These are phyloP conservation scores for Harlomillsia oculata DNA, from an alignment of 1,140 invertebrate genomes.

Conservation along the genomic window DNA sequence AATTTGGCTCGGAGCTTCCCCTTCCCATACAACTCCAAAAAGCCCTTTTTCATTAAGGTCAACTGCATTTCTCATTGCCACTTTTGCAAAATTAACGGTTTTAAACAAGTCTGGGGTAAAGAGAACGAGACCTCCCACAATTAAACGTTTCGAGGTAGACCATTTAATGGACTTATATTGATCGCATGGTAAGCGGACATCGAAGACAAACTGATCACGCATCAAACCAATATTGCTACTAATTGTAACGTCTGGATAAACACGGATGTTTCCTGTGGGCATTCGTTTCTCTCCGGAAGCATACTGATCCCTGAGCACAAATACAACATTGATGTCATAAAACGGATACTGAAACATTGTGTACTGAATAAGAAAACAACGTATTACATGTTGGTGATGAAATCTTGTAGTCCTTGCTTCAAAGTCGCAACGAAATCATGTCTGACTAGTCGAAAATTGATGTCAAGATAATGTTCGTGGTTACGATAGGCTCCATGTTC, in stretches of 20 bases:
- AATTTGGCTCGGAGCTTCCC: not conserved
- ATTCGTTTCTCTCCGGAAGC: constrained; percentile 13
- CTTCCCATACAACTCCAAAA: constrained; percentile 23
- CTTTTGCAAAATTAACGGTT: constrained; percentile 15
- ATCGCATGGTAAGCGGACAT: constrained; percentile 13
- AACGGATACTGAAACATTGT: not conserved
- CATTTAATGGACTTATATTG: constrained; percentile 22
- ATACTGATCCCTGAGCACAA: constrained; percentile 16
- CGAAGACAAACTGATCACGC: constrained; percentile 17
- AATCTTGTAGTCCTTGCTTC: constrained; percentile 22
- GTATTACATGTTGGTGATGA: constrained; percentile 9
- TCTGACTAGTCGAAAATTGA: constrained; percentile 61
- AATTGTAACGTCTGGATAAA: constrained; percentile 23
- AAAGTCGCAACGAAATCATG: constrained; percentile 43
- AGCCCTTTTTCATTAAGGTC: constrained; percentile 16
- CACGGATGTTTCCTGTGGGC: constrained; percentile 23
- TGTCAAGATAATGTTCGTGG: constrained; percentile 62
- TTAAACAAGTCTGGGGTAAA: constrained; percentile 13
- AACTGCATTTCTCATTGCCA: not conserved
- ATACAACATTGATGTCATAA: not conserved
- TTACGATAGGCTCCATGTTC: constrained; percentile 50
- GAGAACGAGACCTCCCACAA: constrained; percentile 17
- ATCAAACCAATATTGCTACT: constrained; percentile 9
- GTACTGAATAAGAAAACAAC: not conserved
- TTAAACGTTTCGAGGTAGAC: constrained; percentile 19